Conservation (phyloP, 1,140 invertebrate genomes). For the Sycophila sp. region DNA sequence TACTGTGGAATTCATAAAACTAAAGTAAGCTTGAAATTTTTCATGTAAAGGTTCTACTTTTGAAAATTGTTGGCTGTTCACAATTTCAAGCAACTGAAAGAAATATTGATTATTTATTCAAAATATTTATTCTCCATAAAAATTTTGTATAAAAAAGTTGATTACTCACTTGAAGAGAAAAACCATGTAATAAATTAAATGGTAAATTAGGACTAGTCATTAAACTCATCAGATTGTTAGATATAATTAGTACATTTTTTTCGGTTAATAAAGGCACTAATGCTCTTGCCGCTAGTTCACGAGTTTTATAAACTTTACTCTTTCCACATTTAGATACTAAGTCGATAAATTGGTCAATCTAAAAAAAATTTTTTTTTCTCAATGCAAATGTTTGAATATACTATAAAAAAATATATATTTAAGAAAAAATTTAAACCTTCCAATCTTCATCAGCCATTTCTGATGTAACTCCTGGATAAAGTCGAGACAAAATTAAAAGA, state of each 20-base stretch:
- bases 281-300: conserved; percentile 75
- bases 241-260: conserved; percentile 46
- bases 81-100: conserved; percentile 49
- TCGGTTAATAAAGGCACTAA: conserved; percentile 71
- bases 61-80: conserved; percentile 38
- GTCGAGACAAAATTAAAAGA: conserved; percentile 79
- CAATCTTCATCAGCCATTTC: conserved; percentile 75
- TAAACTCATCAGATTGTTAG: conserved; percentile 52
- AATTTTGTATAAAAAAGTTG: neutral
- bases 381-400: neutral
- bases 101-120: conserved; percentile 4
- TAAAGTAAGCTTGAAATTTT: conserved; percentile 30
- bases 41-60: conserved; percentile 17
- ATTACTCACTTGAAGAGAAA: conserved; percentile 56
- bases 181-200: conserved; percentile 61
- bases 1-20: conserved; percentile 34
- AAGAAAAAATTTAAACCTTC: conserved; percentile 64
- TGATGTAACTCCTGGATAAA: conserved; percentile 77
- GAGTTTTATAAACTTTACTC: conserved; percentile 72
- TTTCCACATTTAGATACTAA: conserved; percentile 59
- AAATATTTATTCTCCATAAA: neutral
- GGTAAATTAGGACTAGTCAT: conserved; percentile 42
- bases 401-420: neutral
- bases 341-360: conserved; percentile 31
- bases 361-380: neutral